These are phyloP conservation scores for Luperina testacea DNA, from an alignment of 2,888 invertebrate species.

Conservation along the genomic window DNA sequence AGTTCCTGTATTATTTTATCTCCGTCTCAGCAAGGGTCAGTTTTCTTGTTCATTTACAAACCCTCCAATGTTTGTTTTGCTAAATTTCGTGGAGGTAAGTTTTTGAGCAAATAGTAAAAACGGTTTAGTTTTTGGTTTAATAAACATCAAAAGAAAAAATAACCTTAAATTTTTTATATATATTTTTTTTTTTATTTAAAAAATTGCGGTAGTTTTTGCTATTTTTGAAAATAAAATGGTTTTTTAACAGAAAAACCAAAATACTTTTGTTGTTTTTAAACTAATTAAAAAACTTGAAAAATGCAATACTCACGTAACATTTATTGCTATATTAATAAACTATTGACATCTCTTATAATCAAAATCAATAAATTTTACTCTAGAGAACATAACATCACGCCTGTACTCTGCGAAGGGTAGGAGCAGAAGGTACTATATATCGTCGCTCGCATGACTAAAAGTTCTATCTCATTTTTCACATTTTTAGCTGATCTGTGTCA, in stretches of 20 bases:
- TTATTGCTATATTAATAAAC: no score
- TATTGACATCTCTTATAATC: no score
- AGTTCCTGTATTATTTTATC: constrained; percentile 55
- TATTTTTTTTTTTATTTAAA: neutral
- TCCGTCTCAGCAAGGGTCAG: constrained; percentile 50
- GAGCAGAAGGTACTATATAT: neutral
- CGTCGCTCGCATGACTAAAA: no score
- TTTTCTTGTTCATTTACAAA: constrained; percentile 51
- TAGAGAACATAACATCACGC: neutral
- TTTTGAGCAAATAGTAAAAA: constrained; percentile 4
- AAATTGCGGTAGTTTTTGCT: neutral
- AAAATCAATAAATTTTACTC: neutral
- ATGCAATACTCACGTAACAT: neutral
- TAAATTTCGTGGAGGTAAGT: constrained; percentile 34
- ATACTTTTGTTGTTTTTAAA: neutral
- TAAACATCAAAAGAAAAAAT: neutral
- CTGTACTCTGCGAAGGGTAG: neutral
- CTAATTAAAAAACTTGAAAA: neutral
- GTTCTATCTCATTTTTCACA: no score
- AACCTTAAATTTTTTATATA: no score
- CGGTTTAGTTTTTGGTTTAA: no score
- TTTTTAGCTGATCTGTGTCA: no score
- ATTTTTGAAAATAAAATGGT: no score
- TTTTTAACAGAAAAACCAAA: neutral
- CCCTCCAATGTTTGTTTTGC: constrained; percentile 48